Evolutionary conservation across 1,140 invertebrate genomes (phyloP).

Genomic region (Panagrolaimus sp.): DNA sequence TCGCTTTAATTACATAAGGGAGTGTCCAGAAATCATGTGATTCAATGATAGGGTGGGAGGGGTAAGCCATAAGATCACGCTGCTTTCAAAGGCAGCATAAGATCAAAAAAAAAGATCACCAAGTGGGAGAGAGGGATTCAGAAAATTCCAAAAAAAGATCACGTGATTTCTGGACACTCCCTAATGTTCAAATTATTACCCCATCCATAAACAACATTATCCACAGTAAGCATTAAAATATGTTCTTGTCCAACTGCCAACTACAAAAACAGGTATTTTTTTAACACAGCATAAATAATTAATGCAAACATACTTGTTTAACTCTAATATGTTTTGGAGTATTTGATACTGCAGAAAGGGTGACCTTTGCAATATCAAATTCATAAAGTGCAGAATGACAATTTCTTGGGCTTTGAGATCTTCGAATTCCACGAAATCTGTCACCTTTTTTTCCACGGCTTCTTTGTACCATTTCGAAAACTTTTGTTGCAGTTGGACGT

Average conservation of each 20-base stretch:
- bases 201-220: constrained; percentile 69
- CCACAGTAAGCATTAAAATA: constrained; percentile 67
- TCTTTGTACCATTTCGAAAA: constrained; percentile 60
- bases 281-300: too few species aligned
- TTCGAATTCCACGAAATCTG: constrained; percentile 6
- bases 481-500: constrained; percentile 63
- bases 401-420: constrained; percentile 18
- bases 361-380: constrained; percentile 58
- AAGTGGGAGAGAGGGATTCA: too few species aligned
- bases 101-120: too few species aligned
- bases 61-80: too few species aligned
- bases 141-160: too few species aligned
- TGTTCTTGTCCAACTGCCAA: constrained; percentile 64
- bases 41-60: too few species aligned
- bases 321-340: constrained; percentile 61
- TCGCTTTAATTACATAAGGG: too few species aligned
- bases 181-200: too few species aligned
- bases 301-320: constrained; percentile 58
- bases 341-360: constrained; percentile 57
- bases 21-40: too few species aligned
- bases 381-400: constrained; percentile 61
- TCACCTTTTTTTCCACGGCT: constrained; percentile 43
- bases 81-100: too few species aligned
- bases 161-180: too few species aligned
- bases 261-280: constrained; percentile 20